phyloP scores from a whole-genome alignment of 2,797 vertebrate genomes.

The Fistularia commersonii region DNA sequence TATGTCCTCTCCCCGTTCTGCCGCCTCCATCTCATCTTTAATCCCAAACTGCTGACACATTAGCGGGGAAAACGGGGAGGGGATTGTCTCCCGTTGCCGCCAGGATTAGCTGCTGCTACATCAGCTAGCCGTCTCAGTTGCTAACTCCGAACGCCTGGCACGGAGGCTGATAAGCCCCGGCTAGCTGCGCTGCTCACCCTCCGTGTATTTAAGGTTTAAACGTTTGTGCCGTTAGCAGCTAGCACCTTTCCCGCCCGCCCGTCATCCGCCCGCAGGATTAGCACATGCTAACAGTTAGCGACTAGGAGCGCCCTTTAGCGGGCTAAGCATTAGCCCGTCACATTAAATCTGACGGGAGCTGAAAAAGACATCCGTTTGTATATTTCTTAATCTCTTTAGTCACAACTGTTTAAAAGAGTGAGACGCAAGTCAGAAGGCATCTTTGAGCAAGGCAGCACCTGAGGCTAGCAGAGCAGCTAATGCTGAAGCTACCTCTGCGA shows the following conservation, averaged over 20 bases:
- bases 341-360: conserved; percentile 12
- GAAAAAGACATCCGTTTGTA: conserved; percentile 32
- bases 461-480: too few species aligned
- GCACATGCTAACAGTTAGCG: conserved; percentile 30
- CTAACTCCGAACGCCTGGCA: conserved; percentile 42
- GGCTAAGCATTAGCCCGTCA: conserved; percentile 31
- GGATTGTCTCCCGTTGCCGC: conserved; percentile 22
- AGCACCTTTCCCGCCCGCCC: conserved; percentile 42
- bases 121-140: conserved; percentile 35
- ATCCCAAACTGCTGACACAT: conserved; percentile 50
- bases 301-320: conserved; percentile 2
- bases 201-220: conserved; percentile 54
- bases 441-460: too few species aligned
- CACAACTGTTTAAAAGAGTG: conserved; percentile 7
- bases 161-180: conserved; percentile 56
- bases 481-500: too few species aligned
- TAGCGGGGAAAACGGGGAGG: conserved; percentile 24
- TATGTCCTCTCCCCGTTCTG: neutral
- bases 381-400: conserved; percentile 3
- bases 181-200: conserved; percentile 41
- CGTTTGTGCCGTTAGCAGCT: conserved; percentile 44
- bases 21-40: conserved; percentile 17
- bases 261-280: conserved; percentile 43
- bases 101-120: conserved; percentile 46
- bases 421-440: too few species aligned